phyloP scores from a whole-genome alignment of 1,140 invertebrate genomes.

The Maconellicoccus hirsutus region DNA sequence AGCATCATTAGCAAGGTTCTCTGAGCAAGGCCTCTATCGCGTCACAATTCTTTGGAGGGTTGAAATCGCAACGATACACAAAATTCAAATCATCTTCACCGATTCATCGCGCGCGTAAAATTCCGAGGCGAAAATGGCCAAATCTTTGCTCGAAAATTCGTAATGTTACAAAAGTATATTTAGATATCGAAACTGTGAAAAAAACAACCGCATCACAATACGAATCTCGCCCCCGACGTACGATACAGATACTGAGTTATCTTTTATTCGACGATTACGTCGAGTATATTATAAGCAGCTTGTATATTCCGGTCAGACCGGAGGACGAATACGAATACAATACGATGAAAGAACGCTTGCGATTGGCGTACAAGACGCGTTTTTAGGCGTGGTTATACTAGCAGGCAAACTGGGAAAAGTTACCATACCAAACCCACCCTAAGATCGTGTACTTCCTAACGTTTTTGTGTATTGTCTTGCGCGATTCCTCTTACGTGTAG shows the following conservation, averaged over 20 bases:
- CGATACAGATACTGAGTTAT: not conserved
- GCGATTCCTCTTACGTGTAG: not conserved
- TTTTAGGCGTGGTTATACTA: not conserved
- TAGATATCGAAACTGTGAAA: not conserved
- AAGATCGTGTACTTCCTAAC: not conserved
- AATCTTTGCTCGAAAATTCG: too few relatives aligned
- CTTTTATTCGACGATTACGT: not conserved
- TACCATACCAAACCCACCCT: not conserved
- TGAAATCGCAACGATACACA: too few relatives aligned
- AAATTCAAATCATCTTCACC: too few relatives aligned
- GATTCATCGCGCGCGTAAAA: too few relatives aligned
- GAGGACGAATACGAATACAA: constrained; percentile 3
- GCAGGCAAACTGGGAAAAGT: not conserved
- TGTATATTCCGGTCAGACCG: not conserved
- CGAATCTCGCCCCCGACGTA: not conserved
- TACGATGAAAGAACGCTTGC: not conserved
- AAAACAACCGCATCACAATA: not conserved
- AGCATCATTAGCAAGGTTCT: not conserved
- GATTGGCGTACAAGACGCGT: not conserved
- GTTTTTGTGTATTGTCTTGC: not conserved
- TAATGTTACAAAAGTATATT: too few relatives aligned
- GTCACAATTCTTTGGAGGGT: too few relatives aligned
- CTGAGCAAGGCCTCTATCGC: too few relatives aligned
- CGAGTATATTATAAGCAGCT: not conserved
- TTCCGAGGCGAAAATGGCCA: too few relatives aligned